Base-by-base conservation (phyloP, 2,797 vertebrate species). In the Poecilia velifera region DNA sequence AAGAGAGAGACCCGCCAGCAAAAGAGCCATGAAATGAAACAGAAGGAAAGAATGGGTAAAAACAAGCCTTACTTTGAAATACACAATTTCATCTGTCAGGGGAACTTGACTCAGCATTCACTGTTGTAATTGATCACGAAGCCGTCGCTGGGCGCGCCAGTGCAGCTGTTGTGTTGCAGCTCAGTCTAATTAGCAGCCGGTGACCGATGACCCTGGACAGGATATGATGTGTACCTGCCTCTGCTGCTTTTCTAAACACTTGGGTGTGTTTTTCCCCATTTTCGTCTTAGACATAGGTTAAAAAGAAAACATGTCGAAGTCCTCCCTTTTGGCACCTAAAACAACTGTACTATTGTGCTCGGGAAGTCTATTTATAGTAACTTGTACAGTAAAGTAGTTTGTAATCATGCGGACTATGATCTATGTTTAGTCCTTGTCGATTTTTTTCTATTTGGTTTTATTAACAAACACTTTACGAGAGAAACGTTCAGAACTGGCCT, bases 191-290 rank as follows among this genome's bases (percentile, higher is more conserved):
- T 92, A 92, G 84, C 86, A 75, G 81, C 72, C 87, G 86, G 73
- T 89, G 89, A 93, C 91, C 86, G 86, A 87, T 90, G 94, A 94
- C 94, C 93, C 83, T 66, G 90, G 83, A 91, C 93, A 95, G 94
- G 94, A 95, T 94, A 93, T 95, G 94, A 94, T 94, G 90, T 83
- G 82, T 94, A 91, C 91, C 90, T 93, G 87, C 91, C 92, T 92
- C 88, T 89, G 78, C 82, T 89, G 92, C 92, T 92, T 93, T 93
- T 89, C 86, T 94, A 94, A 95, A 96, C 91, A 93, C 78, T 90
- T 81, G 91, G 84, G 86, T 91, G 83, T 91, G 86, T 93, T 94
- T 93, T 93, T 90, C 91, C 91, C 72, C 86, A 90, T 18, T 62
- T 87, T 84, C 85, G 88, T 75, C 85, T 87, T 85, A 83, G 86